These are phyloP conservation scores for Drosophila greeni DNA, from an alignment of 2,888 invertebrate genomes.

Conservation along the genomic window DNA sequence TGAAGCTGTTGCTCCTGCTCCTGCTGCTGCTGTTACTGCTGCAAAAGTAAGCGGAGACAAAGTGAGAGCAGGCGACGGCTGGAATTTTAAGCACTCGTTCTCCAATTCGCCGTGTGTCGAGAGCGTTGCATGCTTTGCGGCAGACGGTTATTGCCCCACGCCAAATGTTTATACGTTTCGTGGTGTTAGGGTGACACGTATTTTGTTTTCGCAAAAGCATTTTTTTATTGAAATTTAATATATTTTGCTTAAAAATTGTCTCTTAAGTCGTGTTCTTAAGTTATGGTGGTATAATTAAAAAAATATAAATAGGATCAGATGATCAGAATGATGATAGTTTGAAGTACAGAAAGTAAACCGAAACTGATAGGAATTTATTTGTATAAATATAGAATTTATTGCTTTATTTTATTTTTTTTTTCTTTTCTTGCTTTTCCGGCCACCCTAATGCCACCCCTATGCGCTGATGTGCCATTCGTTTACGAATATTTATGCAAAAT, in stretches of 20 bases:
- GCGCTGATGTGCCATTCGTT: conserved; percentile 8
- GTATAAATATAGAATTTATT: no score
- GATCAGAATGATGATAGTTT: no score
- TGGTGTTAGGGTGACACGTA: conserved; percentile 13
- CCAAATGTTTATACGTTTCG: neutral
- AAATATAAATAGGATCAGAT: neutral
- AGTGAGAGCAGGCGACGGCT: conserved; percentile 31
- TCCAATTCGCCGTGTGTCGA: conserved; percentile 19
- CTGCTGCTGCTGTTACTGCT: conserved; percentile 8
- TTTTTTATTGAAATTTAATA: no score
- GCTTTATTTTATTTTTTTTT: no score
- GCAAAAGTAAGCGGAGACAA: conserved; percentile 33
- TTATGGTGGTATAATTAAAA: neutral
- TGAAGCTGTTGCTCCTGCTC: conserved; percentile 5
- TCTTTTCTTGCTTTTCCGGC: neutral
- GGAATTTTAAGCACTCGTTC: conserved; percentile 36
- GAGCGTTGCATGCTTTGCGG: conserved; percentile 44
- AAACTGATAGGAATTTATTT: no score
- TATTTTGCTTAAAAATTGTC: no score
- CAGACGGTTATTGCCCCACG: conserved; percentile 34
- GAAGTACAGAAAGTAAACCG: no score
- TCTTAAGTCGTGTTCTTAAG: neutral
- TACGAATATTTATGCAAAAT: conserved; percentile 38
- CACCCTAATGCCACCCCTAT: conserved; percentile 12
- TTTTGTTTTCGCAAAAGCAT: neutral